Percentiles rank a stretch among this genome's conserved stretches.
Conservation (phyloP, 2,888 invertebrate genomes). For the Lithosia quadra region DNA sequence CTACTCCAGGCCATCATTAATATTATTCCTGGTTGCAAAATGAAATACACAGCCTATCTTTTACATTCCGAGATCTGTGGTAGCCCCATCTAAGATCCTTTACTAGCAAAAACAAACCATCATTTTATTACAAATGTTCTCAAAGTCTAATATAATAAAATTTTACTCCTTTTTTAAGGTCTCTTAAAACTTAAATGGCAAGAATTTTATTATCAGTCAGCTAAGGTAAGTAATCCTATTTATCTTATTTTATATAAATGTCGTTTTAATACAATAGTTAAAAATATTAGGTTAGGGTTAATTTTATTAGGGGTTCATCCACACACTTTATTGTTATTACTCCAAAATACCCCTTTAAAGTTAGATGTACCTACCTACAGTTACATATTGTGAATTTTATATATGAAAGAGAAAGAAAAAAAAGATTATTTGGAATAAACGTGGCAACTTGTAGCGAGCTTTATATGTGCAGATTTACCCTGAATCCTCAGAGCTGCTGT, state of each 20-base stretch:
- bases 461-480: no score
- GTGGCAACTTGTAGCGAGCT: no score
- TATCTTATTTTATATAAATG: slow-evolving; percentile 19
- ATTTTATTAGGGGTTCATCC: background rate
- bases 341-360: no score
- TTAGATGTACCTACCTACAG: no score
- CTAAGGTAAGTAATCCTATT: slow-evolving; percentile 32
- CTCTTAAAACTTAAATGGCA: slow-evolving; percentile 29
- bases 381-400: no score
- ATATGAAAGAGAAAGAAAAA: no score
- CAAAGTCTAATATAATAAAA: slow-evolving; percentile 32
- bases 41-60: background rate
- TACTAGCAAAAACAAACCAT: slow-evolving; percentile 11
- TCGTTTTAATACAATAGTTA: background rate
- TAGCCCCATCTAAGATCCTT: background rate
- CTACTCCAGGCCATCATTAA: no score
- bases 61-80: background rate
- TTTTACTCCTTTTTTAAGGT: slow-evolving; percentile 32
- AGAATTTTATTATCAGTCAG: slow-evolving; percentile 28
- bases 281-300: background rate
- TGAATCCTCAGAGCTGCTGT: no score
- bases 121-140: slow-evolving; percentile 23
- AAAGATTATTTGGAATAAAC: no score
- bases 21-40: background rate
- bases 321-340: no score